These are phyloP conservation scores for Zingel zingel DNA, from an alignment of 2,113 vertebrate species.

Conservation along the genomic window DNA sequence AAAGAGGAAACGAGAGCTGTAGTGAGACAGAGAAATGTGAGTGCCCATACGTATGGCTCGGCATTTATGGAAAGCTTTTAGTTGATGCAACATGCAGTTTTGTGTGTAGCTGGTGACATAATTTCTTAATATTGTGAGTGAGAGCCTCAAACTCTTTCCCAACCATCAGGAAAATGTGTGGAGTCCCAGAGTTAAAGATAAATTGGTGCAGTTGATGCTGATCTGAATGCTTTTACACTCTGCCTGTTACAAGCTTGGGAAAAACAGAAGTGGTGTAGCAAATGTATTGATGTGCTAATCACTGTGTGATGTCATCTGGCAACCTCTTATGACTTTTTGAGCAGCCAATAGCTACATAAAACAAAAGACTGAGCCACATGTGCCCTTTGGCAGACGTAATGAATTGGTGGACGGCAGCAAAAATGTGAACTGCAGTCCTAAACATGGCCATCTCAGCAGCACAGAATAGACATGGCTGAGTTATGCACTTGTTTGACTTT, in stretches of 20 bases:
- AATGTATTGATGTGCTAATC: conserved; percentile 73
- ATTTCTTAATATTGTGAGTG: conserved; percentile 33
- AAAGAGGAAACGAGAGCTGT: conserved; percentile 27
- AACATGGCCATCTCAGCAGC: neutral
- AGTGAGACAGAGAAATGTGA: conserved; percentile 25
- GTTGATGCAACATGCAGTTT: conserved; percentile 40
- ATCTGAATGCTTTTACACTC: conserved; percentile 43
- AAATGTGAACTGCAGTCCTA: neutral
- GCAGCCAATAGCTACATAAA: conserved; percentile 39
- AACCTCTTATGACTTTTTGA: conserved; percentile 26
- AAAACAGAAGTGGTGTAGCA: conserved; percentile 52
- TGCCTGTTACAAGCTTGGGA: conserved; percentile 54
- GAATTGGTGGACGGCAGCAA: neutral
- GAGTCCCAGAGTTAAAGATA: conserved; percentile 26
- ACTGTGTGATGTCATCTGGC: conserved; percentile 57
- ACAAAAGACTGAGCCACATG: conserved; percentile 23
- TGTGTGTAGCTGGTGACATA: conserved; percentile 46
- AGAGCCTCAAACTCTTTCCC: conserved; percentile 24
- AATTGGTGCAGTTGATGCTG: conserved; percentile 22
- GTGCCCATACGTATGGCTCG: neutral
- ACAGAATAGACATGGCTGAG: neutral
- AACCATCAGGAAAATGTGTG: neutral
- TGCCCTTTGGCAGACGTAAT: conserved; percentile 5
- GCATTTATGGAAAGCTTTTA: conserved; percentile 48
- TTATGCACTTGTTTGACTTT: neutral